These are phyloP conservation scores for Orthosia gothica DNA, from an alignment of 2,888 invertebrate genomes.

Conservation along the genomic window DNA sequence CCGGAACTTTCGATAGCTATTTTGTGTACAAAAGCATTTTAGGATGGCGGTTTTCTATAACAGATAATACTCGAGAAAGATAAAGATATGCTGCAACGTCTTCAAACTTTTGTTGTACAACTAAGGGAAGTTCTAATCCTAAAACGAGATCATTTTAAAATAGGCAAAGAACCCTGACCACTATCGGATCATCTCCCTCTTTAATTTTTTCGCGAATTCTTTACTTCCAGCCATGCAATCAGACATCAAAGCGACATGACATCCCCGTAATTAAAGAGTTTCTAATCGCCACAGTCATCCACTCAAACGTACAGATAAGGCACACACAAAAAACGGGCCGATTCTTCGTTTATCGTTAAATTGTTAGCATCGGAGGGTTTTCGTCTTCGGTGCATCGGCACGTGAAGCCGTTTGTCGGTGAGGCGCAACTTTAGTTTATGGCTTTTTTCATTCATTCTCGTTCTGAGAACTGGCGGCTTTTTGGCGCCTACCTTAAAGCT, in stretches of 20 bases:
- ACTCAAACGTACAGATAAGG: constrained; percentile 72
- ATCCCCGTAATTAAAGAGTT: constrained; percentile 68
- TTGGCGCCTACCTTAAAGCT: constrained; percentile 87
- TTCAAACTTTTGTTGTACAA: constrained; percentile 14
- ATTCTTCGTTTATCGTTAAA: constrained; percentile 80
- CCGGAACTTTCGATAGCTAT: constrained; percentile 5
- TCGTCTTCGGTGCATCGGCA: constrained; percentile 86
- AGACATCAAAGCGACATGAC: constrained; percentile 64
- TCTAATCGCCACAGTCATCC: constrained; percentile 69
- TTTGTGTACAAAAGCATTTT: not conserved
- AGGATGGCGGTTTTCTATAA: not conserved
- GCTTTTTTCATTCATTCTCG: constrained; percentile 87
- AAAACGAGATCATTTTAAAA: constrained; percentile 14
- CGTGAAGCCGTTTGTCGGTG: constrained; percentile 88
- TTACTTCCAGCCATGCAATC: constrained; percentile 58
- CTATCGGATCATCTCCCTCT: constrained; percentile 28
- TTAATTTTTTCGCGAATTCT: constrained; percentile 38
- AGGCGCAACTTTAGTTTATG: constrained; percentile 80
- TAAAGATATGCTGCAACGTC: constrained; percentile 15
- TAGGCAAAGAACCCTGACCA: constrained; percentile 29
- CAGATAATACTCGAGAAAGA: constrained; percentile 6
- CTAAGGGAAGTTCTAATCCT: not conserved
- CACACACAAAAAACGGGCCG: constrained; percentile 73
- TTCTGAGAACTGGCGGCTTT: constrained; percentile 89
- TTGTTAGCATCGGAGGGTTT: constrained; percentile 82